Conservation (phyloP, 2,888 invertebrate genomes). For the Acrobasis suavella region DNA sequence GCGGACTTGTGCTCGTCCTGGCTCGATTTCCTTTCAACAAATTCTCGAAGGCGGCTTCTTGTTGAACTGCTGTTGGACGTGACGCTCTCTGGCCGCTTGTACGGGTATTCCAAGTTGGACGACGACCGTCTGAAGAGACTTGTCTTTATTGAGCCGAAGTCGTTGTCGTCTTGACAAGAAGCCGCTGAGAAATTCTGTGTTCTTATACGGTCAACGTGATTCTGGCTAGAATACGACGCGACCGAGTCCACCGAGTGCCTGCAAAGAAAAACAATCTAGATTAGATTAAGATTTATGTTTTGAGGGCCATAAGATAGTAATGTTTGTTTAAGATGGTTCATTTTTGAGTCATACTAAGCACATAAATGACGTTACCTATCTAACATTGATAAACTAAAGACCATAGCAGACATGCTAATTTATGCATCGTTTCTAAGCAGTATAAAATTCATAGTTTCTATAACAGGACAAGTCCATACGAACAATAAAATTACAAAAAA, state of each 20-base stretch:
- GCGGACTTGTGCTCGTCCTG: conserved; percentile 77
- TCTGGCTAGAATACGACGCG: conserved; percentile 83
- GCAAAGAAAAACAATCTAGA: conserved; percentile 66
- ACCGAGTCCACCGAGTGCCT: conserved; percentile 83
- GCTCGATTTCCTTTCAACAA: conserved; percentile 79
- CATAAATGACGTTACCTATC: conserved; percentile 43
- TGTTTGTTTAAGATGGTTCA: conserved; percentile 61
- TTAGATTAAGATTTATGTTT: conserved; percentile 62
- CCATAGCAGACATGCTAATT: not conserved
- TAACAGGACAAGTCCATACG: too few species aligned
- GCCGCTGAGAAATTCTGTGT: conserved; percentile 80
- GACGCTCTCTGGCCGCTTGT: conserved; percentile 75
- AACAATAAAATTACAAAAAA: too few species aligned
- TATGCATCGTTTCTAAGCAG: not conserved
- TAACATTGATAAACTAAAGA: conserved; percentile 48
- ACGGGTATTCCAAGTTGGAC: conserved; percentile 70
- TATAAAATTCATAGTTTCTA: too few species aligned
- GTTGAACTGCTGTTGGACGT: conserved; percentile 76
- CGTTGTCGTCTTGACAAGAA: conserved; percentile 80
- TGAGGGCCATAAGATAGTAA: conserved; percentile 49
- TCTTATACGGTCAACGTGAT: conserved; percentile 83
- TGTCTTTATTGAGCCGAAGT: conserved; percentile 78
- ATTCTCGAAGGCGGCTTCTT: conserved; percentile 80
- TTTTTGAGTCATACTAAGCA: conserved; percentile 52
- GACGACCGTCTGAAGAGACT: conserved; percentile 77